Base-by-base conservation (phyloP, 2,888 invertebrate species). In the Drosophila atripex region DNA sequence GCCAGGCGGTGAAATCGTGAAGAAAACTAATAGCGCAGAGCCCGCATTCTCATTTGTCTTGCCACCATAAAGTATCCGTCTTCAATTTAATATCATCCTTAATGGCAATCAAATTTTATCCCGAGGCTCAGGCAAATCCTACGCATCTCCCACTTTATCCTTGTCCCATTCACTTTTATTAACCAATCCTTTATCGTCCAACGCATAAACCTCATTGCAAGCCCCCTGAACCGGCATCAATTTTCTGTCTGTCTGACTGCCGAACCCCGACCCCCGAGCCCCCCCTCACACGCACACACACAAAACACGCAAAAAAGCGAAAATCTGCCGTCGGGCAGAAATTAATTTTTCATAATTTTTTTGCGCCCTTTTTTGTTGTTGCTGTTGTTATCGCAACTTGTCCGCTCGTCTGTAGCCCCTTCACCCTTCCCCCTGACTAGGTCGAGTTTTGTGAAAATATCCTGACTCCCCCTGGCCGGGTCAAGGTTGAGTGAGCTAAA, bases 301-400 rank as follows among this genome's bases (percentile, higher is more conserved):
- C 39, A 53, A 57, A 56, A 66, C 55, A 43, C 38, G 35, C 63
- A 64, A 71, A 47, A 66, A 63, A 61, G 32, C 61, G 64, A 64
- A 49, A 57, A 73, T 80, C 73, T 83, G 88, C 78, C 83, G 71
- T 66, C 76, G 83, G 88, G 82, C 85, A 84, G 85, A 84, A 84
- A 84, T 88, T 84, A 84, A 84, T 84, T 84, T 84, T 84, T 84
- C 88, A 84, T 84, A 84, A 88, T 88, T 84, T 84, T 83, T 88
- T 84, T 86, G 77, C 84, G 77, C 84, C 84, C 84, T 71, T 86
- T 73, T 76, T 56, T 45, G 11, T 39, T 30, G 49, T 23, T 55
- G 65, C 32, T 75, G 86, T 76, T 79, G 80, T 87, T 82, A 85
- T 85, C 88, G 86, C 82, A 75, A 80, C 80, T 80, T 87, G 87